Percentiles rank a stretch among this genome's conserved stretches.
phyloP scores from a whole-genome alignment of 1,140 invertebrate species.

The Teleogryllus occipitalis region DNA sequence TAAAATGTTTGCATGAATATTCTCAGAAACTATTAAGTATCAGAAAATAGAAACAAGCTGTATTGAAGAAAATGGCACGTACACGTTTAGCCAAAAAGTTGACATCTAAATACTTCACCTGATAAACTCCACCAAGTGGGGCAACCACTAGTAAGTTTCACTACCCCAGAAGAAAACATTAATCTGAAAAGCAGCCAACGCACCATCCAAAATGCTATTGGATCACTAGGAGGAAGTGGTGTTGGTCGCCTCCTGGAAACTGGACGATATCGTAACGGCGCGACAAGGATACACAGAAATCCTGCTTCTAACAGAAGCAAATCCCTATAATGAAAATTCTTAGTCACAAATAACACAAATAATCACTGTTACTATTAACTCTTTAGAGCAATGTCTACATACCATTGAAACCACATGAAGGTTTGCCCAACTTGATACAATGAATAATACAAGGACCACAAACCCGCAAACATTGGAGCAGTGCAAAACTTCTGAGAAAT shows the following conservation, averaged over 20 bases:
- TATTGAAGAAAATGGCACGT: too few relatives aligned
- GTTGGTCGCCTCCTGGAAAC: constrained; percentile 31
- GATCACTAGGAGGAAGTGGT: constrained; percentile 39
- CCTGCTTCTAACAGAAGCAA: constrained; percentile 67
- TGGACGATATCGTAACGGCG: constrained; percentile 48
- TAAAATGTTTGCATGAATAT: too few relatives aligned
- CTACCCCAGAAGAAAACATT: constrained; percentile 65
- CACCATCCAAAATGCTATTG: constrained; percentile 61
- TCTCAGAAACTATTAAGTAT: too few relatives aligned
- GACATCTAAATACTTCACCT: constrained; percentile 39
- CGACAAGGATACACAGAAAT: constrained; percentile 62
- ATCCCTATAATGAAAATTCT: constrained; percentile 48
- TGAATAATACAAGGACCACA: constrained; percentile 70
- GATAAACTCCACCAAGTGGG: constrained; percentile 74
- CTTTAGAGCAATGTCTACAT: constrained; percentile 32
- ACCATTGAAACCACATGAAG: constrained; percentile 73
- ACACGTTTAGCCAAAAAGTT: too few relatives aligned
- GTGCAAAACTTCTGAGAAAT: constrained; percentile 54
- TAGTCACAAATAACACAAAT: not conserved
- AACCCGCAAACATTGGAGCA: constrained; percentile 49
- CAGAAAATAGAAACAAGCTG: too few relatives aligned
- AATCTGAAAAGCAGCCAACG: constrained; percentile 71
- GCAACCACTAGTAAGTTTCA: constrained; percentile 67
- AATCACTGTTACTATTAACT: not conserved
- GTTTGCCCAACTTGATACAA: constrained; percentile 68